Conservation (phyloP, 2,113 vertebrate genomes). For the Varanus komodoensis region DNA sequence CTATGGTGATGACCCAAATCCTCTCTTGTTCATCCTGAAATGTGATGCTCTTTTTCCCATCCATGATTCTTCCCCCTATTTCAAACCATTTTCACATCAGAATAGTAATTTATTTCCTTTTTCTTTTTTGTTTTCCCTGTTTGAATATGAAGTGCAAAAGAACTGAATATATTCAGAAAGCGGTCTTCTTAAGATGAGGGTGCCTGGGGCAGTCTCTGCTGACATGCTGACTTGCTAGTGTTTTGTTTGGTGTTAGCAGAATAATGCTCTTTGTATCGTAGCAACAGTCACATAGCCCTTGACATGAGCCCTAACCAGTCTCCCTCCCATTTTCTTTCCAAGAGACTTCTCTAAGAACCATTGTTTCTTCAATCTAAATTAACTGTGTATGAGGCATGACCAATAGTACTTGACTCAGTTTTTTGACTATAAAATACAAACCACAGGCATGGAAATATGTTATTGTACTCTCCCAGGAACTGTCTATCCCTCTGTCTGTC, state of each 20-base stretch:
- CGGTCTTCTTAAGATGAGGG: neutral
- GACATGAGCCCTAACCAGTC: neutral
- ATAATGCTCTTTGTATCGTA: neutral
- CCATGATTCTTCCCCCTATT: neutral
- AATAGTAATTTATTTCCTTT: neutral
- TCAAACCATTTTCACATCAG: neutral
- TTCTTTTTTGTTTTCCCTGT: neutral
- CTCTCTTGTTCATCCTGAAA: conserved; percentile 2
- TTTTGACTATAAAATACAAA: neutral
- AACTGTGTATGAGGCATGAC: neutral
- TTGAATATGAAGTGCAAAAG: conserved; percentile 14
- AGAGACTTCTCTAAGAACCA: neutral
- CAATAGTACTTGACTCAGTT: neutral
- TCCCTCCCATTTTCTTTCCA: neutral
- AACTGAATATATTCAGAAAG: neutral
- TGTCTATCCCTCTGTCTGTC: neutral
- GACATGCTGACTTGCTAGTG: neutral
- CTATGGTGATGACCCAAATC: neutral
- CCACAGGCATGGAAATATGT: neutral
- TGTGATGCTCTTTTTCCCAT: neutral
- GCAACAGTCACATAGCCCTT: neutral
- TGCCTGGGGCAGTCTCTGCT: neutral
- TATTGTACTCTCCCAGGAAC: neutral
- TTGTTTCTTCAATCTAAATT: neutral
- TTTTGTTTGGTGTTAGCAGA: neutral